Evolutionary conservation across 1,140 invertebrate genomes (phyloP), one percentile per base, ranked within the genome.

Genomic region (Probaryconus sp.): DNA sequence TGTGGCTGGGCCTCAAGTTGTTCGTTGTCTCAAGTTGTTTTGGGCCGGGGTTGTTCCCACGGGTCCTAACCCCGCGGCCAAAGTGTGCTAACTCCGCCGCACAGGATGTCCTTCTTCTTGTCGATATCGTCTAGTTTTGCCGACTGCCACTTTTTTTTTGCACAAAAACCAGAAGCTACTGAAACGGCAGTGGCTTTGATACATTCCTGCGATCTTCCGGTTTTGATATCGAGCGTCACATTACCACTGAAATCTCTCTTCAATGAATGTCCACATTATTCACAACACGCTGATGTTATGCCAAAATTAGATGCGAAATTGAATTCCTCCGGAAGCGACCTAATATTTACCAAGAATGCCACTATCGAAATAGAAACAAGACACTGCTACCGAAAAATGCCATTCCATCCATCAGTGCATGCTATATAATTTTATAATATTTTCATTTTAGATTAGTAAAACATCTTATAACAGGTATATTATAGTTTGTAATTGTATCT

Each of bases 61-160:
- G 81, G 74, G 40, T 72, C 77, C 70, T 69, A 77, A 82, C 74
- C 75, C 74, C 77, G n/a, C 72, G 79, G 69, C 73, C 70, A 73
- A 80, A 73, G 65, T 78, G 77, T 78, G 70, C 67, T 67, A 70
- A 69, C 37, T 58, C 47, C 38, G 69, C 60, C 70, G 70, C 76
- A 78, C 75, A 76, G 69, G 58, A 61, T 68, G 77, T 74, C 72
- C 71, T 78, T 76, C 71, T 78, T 76, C 77, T 73, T 76, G 65
- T 48, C 74, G 70, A 80, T 80, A 77, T 76, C 67, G 65, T 69
- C 76, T 72, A 75, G 53, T 50, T 61, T 20, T 13, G 47, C 40
- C 73, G 40, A 51, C 33, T 20, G 35, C 68, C 50, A 58, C 67
- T 68, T 80, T 71, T n/a, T n/a, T n/a, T 79, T 71, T 61, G 26